Evolutionary conservation across 2,888 invertebrate genomes (phyloP).

Genomic region (Fragum whitleyi): DNA sequence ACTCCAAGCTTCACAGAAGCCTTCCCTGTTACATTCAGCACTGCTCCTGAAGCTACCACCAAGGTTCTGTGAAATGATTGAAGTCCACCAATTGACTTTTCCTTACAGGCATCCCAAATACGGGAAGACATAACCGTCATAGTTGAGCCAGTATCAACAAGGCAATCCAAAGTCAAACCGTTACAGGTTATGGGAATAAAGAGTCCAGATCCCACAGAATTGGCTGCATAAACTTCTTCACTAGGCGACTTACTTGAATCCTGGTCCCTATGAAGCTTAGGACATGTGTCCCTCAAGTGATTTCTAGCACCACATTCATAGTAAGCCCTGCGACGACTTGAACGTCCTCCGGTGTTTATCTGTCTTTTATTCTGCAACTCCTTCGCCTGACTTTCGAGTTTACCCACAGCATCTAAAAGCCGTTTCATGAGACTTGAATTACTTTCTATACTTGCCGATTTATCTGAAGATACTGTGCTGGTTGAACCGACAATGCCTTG

Average conservation of each 20-base stretch:
- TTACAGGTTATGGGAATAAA: background rate
- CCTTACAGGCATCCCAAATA: constrained; percentile 20
- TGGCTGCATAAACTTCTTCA: background rate
- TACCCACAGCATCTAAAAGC: background rate
- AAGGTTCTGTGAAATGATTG: constrained; percentile 21
- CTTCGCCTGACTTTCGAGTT: background rate
- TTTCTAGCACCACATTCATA: background rate
- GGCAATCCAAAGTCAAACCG: background rate
- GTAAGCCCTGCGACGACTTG: no score
- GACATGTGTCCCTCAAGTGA: constrained; percentile 6
- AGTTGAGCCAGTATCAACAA: constrained; percentile 28
- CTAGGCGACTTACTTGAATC: background rate
- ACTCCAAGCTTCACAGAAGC: background rate
- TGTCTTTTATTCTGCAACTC: background rate
- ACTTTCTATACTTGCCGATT: background rate
- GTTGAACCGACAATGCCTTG: background rate
- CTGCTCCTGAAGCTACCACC: constrained; percentile 17
- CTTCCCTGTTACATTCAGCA: constrained; percentile 24
- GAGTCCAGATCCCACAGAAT: constrained; percentile 17
- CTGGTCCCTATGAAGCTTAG: background rate
- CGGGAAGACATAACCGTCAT: constrained; percentile 18
- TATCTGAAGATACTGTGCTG: background rate
- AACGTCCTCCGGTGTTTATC: no score
- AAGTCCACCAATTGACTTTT: no score
- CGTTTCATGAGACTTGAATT: no score